Conservation (phyloP, 2,888 invertebrate genomes). For the Chalcis sispes region DNA sequence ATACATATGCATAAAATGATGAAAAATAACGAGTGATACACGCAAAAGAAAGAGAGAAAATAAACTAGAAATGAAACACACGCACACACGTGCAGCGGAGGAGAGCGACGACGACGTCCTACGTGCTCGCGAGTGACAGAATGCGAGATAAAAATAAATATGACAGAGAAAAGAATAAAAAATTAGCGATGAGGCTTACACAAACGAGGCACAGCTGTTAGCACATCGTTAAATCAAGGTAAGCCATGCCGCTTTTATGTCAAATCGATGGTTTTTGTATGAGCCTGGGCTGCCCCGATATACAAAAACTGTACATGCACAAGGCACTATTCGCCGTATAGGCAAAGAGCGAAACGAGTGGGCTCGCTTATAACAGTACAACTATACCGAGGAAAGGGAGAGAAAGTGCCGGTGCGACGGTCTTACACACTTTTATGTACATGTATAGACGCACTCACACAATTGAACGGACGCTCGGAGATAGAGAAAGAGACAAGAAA, state of each 20-base stretch:
- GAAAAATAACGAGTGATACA: not conserved
- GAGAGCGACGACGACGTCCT: not conserved
- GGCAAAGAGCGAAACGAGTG: no score
- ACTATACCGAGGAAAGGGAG: no score
- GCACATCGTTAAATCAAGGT: not conserved
- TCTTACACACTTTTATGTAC: not conserved
- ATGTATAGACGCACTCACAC: not conserved
- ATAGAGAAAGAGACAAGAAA: no score
- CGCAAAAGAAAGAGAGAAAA: not conserved
- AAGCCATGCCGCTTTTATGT: not conserved
- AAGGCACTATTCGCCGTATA: not conserved
- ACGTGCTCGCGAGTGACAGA: slow-evolving; percentile 23
- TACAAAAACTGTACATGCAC: not conserved
- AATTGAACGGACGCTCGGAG: no score
- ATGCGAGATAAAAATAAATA: slow-evolving; percentile 43
- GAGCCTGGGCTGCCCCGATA: not conserved
- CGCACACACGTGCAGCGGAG: not conserved
- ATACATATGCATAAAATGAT: no score
- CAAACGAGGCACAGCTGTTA: not conserved
- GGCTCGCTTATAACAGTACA: no score
- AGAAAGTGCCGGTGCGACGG: not conserved
- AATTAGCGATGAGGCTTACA: slow-evolving; percentile 2
- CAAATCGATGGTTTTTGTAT: slow-evolving; percentile 21
- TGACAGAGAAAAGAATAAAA: slow-evolving; percentile 43
- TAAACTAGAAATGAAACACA: not conserved